Evolutionary conservation across 2,888 invertebrate species (phyloP), one percentile per base, ranked within the genome.

Genomic region (Eupsilia transversa): DNA sequence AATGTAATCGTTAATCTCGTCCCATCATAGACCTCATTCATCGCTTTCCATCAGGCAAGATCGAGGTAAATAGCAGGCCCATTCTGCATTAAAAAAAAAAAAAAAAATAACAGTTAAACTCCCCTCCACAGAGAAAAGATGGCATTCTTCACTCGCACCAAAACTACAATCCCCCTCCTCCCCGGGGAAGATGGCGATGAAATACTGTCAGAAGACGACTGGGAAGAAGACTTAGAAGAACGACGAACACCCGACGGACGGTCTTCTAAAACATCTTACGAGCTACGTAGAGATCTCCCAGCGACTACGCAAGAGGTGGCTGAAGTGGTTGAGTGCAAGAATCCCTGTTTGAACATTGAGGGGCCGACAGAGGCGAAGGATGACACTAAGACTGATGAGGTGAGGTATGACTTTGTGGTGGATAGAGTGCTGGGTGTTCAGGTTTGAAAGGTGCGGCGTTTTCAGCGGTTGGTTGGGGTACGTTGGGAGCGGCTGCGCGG

Each of bases 111-210:
- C 17, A 17, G 1, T 12, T 1, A 10, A 52, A 30, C 20, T 30
- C 7, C 33, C 82, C 73, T 76, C 52, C 96, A 46, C 96, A 99
- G 99, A 96, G 99, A 99, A 96, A 99, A 99, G 96, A 99, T 99
- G 98, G 99, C 99, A 59, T 99, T 99, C 96, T 99, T 99, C 94
- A 99, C 99, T 1, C 97, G 98, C 88, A 97, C 97, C 83, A 98
- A 98, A 88, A 94, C 97, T 49, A 97, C 97, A 78, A 97, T 98
- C 89, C 98, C 98, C 74, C 97, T 98, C 81, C 93, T 98, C 83
- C 98, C 98, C 2, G 97, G 97, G 30, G 98, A 98, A 66, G 97
- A 97, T 80, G 92, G 90, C 14, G 92, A 92, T 30, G 94, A 95
- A 84, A 93, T 89, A 88, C 76, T 93, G 30, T 96, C 96, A 0